These are phyloP conservation scores for Gymnothorax reevesii DNA, from an alignment of 2,797 vertebrate genomes.

Conservation along the genomic window DNA sequence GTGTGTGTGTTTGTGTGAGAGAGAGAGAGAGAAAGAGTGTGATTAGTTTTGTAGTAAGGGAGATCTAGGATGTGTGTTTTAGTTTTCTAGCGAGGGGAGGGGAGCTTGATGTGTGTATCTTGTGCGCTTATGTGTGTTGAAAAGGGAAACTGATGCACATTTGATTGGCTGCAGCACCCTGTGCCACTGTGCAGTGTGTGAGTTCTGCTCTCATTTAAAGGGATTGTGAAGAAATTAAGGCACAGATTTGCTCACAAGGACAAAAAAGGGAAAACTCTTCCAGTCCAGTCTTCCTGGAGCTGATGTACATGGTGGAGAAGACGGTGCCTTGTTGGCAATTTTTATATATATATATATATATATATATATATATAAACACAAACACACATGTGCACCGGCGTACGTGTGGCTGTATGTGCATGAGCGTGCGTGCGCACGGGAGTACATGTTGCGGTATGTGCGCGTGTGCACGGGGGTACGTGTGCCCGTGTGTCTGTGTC, in stretches of 20 bases:
- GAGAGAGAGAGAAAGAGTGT: no score
- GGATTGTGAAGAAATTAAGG: constrained; percentile 23
- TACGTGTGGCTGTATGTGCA: not conserved
- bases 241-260: not conserved
- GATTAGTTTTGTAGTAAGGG: no score
- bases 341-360: not conserved
- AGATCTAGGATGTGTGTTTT: no score
- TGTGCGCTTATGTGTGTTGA: no score
- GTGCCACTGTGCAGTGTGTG: not conserved
- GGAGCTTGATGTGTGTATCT: no score
- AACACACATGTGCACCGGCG: not conserved
- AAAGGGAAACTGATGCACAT: not conserved
- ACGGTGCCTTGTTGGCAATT: not conserved
- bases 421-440: constrained; percentile 22
- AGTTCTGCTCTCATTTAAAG: constrained; percentile 3
- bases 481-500: constrained; percentile 8
- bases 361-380: not conserved
- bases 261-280: constrained; percentile 24
- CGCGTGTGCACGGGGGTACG: not conserved
- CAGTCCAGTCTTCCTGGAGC: not conserved
- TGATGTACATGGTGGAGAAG: not conserved
- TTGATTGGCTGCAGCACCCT: not conserved
- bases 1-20: not conserved
- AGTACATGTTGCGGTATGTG: not conserved
- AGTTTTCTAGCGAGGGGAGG: no score